Conservation (phyloP, 2,797 vertebrate genomes). For the Tachyglossus aculeatus region DNA sequence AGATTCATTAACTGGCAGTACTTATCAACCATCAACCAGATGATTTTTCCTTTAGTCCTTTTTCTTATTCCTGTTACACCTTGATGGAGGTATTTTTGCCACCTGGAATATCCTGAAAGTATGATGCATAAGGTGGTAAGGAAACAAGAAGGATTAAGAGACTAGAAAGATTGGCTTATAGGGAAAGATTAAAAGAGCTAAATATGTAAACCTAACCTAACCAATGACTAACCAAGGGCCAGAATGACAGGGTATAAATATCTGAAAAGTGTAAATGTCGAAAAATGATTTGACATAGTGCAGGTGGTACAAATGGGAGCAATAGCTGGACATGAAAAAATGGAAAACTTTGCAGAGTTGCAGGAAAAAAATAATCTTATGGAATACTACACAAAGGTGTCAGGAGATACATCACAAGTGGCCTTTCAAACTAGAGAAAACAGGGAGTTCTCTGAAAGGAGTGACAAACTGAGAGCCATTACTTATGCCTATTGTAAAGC, state of each 20-base stretch:
- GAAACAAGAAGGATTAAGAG: slow-evolving; percentile 24
- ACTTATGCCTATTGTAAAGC: no score
- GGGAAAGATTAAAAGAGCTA: slow-evolving; percentile 65
- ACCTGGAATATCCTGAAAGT: slow-evolving; percentile 38
- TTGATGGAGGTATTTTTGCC: slow-evolving; percentile 51
- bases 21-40: slow-evolving; percentile 58
- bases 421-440: no score
- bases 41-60: slow-evolving; percentile 55
- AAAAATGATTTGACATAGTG: slow-evolving; percentile 61
- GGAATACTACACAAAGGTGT: no score
- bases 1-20: no score
- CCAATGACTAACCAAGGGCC: slow-evolving; percentile 62
- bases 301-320: slow-evolving; percentile 63
- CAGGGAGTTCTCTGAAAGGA: no score
- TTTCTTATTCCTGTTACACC: slow-evolving; percentile 35
- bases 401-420: no score
- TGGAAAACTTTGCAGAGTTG: no score
- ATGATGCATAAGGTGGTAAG: slow-evolving; percentile 22
- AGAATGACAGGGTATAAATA: slow-evolving; percentile 69
- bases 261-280: slow-evolving; percentile 67
- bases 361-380: no score
- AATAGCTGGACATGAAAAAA: slow-evolving; percentile 47
- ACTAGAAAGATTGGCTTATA: slow-evolving; percentile 52
- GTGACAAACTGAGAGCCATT: no score
- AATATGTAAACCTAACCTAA: slow-evolving; percentile 53